Conservation (phyloP, 2,113 vertebrate genomes). For the Pangasianodon gigas region DNA sequence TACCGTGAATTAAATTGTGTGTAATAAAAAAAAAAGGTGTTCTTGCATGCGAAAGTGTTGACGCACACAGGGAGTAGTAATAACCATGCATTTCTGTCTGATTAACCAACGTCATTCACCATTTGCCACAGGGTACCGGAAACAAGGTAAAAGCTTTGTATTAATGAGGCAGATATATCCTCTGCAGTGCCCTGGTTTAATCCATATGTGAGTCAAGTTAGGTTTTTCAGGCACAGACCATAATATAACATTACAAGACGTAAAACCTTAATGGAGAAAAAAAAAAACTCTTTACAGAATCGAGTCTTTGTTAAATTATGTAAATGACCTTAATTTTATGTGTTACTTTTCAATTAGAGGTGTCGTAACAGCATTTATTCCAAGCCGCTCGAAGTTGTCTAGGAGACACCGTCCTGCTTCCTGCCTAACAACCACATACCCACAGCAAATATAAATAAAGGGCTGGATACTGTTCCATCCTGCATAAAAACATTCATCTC, state of each 20-base stretch:
- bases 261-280: conserved; percentile 47
- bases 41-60: background rate
- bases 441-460: background rate
- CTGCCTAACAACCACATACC: conserved; percentile 4
- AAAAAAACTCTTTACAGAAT: conserved; percentile 35
- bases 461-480: background rate
- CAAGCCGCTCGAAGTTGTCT: conserved; percentile 46
- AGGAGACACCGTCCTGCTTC: conserved; percentile 20
- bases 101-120: conserved; percentile 62
- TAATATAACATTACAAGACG: conserved; percentile 58
- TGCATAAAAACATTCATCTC: conserved; percentile 5
- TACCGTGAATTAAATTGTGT: background rate
- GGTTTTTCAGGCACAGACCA: conserved; percentile 56
- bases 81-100: conserved; percentile 51
- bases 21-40: background rate
- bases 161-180: conserved; percentile 68
- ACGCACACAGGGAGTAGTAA: conserved; percentile 42
- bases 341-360: conserved; percentile 60
- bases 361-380: conserved; percentile 48
- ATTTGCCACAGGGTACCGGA: conserved; percentile 58
- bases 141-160: conserved; percentile 56
- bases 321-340: conserved; percentile 60
- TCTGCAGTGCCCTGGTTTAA: conserved; percentile 54
- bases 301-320: conserved; percentile 49
- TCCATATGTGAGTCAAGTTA: conserved; percentile 58